Conservation (phyloP, 2,888 invertebrate genomes). For the Cryptocephalus moraei region DNA sequence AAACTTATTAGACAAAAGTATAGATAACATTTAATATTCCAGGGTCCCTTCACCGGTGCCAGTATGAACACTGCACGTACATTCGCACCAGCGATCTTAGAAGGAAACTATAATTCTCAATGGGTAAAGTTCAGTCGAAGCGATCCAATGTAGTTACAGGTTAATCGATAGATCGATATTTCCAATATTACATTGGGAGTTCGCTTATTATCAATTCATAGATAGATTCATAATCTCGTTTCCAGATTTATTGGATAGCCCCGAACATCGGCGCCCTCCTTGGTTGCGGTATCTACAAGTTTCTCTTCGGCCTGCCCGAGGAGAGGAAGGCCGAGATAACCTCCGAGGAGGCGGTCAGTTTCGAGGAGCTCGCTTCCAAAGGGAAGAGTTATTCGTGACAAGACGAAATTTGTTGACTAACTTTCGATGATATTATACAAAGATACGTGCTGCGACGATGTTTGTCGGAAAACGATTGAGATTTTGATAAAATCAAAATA, state of each 20-base stretch:
- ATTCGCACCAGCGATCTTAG: conserved; percentile 60
- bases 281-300: conserved; percentile 28
- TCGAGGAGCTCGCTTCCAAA: conserved; percentile 25
- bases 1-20: no score
- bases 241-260: conserved; percentile 36
- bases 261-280: conserved; percentile 30
- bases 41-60: conserved; percentile 62
- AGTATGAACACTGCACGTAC: conserved; percentile 60
- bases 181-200: not conserved
- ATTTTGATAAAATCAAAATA: no score
- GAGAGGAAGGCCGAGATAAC: conserved; percentile 17
- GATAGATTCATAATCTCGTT: conserved; percentile 10
- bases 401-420: no score
- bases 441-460: no score
- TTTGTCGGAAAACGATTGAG: no score
- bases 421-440: no score
- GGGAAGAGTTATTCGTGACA: no score
- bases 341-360: conserved; percentile 26
- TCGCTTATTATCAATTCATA: not conserved
- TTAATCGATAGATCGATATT: no score
- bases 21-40: conserved; percentile 19
- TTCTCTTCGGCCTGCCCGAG: conserved; percentile 20
- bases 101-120: conserved; percentile 48
- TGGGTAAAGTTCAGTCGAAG: conserved; percentile 42
- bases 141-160: no score